Base-by-base conservation (phyloP, 2,888 invertebrate species). In the Orthonevra nobilis region DNA sequence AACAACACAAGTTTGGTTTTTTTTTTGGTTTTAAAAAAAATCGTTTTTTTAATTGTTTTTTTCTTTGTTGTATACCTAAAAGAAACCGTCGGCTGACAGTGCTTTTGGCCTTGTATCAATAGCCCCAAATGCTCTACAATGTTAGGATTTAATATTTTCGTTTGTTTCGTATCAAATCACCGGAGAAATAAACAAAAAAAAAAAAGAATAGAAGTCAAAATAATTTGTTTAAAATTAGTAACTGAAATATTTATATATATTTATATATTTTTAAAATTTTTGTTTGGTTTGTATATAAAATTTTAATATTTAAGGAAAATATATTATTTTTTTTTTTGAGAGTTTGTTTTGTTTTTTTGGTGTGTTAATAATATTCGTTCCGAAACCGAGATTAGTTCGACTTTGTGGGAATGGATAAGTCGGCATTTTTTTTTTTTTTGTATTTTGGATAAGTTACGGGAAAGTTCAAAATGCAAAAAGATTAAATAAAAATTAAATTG, bases 21-120 rank as follows among this genome's bases (percentile, higher is more conserved):
- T 32, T 74, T 48, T 38, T 58, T n/a, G n/a, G n/a, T n/a, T n/a
- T n/a, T 88, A 88, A 88, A 87, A 87, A 87, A 87, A 88, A 87
- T 87, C 89, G 86, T 88, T 52, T 61, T 20, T 20, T 36, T 64
- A 15, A 56, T 9, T 66, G 48, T 70, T 52, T 61, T 20, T 20
- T 36, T 64, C 15, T 60, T 9, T 66, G 48, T 70, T 81, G 82
- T 84, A 85, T 86, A 87, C 84, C 86, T 88, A 88, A 88, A 87
- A 87, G 87, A 87, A 88, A 87, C 87, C 89, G 86, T 88, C 88
- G 84, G 86, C 87, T 84, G 85, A 85, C 85, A 88, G 86, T 85
- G 89, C 88, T 87, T 86, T 88, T 86, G 88, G 88, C 85, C 88
- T 85, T 83, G 87, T 86, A 83, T 87, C 87, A 85, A 84, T 83